phyloP scores from a whole-genome alignment of 35 echinoderm and acorn worm genomes.

The Ptychodera flava region DNA sequence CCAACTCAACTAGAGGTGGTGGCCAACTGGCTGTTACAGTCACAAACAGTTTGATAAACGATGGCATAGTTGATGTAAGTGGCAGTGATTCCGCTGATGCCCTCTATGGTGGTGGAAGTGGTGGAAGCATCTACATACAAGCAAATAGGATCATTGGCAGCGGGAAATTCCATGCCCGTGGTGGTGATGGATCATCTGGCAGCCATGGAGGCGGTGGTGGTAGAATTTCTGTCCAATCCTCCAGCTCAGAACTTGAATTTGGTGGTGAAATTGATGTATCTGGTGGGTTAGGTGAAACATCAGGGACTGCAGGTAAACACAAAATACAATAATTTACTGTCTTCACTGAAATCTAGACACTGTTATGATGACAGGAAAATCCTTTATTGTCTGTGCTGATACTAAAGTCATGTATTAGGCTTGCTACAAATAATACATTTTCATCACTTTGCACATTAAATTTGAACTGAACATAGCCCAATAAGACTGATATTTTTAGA shows the following conservation, averaged over 20 bases:
- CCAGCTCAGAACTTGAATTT: constrained; percentile 7
- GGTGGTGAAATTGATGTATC: constrained; percentile 37
- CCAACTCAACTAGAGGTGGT: constrained; percentile 28
- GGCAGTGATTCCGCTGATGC: constrained; percentile 16
- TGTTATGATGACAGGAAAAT: constrained; percentile 29
- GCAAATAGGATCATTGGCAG: constrained; percentile 35
- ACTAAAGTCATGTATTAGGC: neutral
- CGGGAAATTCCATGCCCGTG: constrained; percentile 41
- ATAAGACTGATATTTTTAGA: too few relatives aligned
- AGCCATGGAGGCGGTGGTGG: constrained; percentile 30
- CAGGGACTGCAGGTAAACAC: constrained; percentile 52
- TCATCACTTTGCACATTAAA: too few relatives aligned
- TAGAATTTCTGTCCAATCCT: constrained; percentile 2
- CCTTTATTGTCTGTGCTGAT: constrained; percentile 31
- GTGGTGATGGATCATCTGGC: constrained; percentile 22
- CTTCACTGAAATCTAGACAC: constrained; percentile 5
- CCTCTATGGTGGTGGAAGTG: constrained; percentile 50
- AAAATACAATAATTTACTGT: constrained; percentile 15
- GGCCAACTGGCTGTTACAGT: constrained; percentile 57
- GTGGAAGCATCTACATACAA: constrained; percentile 56
- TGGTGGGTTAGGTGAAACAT: constrained; percentile 21
- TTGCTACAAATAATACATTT: too few relatives aligned
- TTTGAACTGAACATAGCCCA: too few relatives aligned
- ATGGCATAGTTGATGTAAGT: constrained; percentile 57
- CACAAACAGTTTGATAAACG: constrained; percentile 4